phyloP scores from a whole-genome alignment of 2,888 invertebrate species.

The Autographa pulchrina region DNA sequence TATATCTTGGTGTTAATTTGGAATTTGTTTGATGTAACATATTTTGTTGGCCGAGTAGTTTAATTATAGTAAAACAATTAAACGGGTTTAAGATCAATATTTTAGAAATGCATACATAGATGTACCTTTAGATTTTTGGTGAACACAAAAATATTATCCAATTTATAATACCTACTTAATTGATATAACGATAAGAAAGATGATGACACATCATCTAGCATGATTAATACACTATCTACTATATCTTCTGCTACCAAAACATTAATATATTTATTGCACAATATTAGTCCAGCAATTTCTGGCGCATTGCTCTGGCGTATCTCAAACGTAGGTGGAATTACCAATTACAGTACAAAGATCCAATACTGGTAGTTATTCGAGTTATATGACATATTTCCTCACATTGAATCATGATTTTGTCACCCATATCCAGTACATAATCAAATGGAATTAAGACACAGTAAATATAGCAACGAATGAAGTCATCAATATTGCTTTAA shows the following conservation, averaged over 20 bases:
- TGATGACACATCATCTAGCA: not conserved
- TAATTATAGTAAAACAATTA: no score
- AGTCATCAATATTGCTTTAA: not conserved
- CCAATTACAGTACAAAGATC: slow-evolving; percentile 49
- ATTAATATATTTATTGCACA: slow-evolving; percentile 12
- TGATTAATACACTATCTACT: not conserved
- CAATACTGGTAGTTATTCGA: slow-evolving; percentile 23
- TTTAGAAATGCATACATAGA: no score
- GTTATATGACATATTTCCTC: slow-evolving; percentile 25
- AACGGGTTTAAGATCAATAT: no score
- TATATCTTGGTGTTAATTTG: no score
- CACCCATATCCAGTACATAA: slow-evolving; percentile 13
- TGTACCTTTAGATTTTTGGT: no score
- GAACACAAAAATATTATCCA: no score
- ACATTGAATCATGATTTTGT: slow-evolving; percentile 30
- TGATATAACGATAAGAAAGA: not conserved
- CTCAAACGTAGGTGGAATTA: slow-evolving; percentile 24
- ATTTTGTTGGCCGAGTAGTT: no score
- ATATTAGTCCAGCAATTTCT: slow-evolving; percentile 12
- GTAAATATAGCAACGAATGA: not conserved
- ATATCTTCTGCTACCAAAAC: not conserved
- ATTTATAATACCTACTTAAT: not conserved
- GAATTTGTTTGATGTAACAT: no score
- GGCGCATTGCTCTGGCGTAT: slow-evolving; percentile 20
- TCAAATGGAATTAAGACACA: not conserved